phyloP scores from a whole-genome alignment of 2,113 vertebrate species.

The Petaurus breviceps region DNA sequence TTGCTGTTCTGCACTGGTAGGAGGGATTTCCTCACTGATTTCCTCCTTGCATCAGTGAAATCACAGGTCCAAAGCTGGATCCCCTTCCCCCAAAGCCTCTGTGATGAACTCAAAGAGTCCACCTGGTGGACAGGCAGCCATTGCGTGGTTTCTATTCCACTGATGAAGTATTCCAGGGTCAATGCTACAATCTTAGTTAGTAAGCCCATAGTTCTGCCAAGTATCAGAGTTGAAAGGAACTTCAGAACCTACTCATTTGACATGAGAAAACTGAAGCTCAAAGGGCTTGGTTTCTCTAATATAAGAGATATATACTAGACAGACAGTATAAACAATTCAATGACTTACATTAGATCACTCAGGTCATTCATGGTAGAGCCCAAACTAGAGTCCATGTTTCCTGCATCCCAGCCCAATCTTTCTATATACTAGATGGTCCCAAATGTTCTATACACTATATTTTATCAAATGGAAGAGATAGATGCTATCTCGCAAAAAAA shows the following conservation, averaged over 20 bases:
- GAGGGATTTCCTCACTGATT: not conserved
- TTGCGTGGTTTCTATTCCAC: too few species aligned
- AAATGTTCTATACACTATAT: not conserved
- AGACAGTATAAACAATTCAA: not conserved
- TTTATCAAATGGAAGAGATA: not conserved
- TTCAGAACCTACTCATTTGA: not conserved
- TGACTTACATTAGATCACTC: not conserved
- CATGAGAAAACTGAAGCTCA: not conserved
- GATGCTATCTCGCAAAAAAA: too few species aligned
- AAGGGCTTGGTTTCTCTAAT: not conserved
- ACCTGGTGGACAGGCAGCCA: not conserved
- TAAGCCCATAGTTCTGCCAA: not conserved
- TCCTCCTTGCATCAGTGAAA: not conserved
- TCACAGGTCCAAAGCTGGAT: not conserved
- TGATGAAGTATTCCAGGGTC: not conserved
- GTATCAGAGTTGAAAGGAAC: not conserved
- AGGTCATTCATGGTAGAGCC: not conserved
- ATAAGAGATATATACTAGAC: too few species aligned
- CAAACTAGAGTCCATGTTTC: not conserved
- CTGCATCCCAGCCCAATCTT: too few species aligned
- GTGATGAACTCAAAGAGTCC: not conserved
- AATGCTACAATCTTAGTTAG: not conserved
- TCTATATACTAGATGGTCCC: not conserved
- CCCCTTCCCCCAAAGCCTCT: not conserved
- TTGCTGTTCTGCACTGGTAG: not conserved